These are phyloP conservation scores for Sphaerodactylus townsendi DNA, from an alignment of 2,113 vertebrate genomes.

Conservation along the genomic window DNA sequence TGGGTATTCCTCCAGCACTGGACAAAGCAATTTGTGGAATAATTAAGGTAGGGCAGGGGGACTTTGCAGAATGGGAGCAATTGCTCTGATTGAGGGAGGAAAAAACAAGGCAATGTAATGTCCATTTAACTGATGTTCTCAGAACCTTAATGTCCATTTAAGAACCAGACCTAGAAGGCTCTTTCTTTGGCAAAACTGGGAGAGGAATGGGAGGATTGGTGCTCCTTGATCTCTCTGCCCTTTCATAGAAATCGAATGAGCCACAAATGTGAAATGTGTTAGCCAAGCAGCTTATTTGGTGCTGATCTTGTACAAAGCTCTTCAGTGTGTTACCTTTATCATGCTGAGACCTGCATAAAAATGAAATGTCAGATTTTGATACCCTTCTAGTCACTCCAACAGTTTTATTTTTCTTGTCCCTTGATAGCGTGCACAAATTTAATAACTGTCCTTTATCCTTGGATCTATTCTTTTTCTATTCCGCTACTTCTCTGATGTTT, in stretches of 20 bases:
- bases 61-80: neutral
- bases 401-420: slow-evolving; percentile 77
- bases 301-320: slow-evolving; percentile 54
- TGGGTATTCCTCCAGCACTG: too few species aligned
- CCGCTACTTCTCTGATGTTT: slow-evolving; percentile 56
- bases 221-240: slow-evolving; percentile 49
- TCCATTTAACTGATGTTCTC: too few species aligned
- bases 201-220: slow-evolving; percentile 51
- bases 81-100: neutral
- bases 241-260: slow-evolving; percentile 58
- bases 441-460: slow-evolving; percentile 78
- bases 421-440: slow-evolving; percentile 78
- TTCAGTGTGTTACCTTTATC: slow-evolving; percentile 72
- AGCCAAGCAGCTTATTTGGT: slow-evolving; percentile 51
- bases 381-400: slow-evolving; percentile 65
- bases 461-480: slow-evolving; percentile 70
- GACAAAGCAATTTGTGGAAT: too few species aligned
- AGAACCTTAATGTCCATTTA: slow-evolving; percentile 14
- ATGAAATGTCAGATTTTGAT: slow-evolving; percentile 78
- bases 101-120: slow-evolving; percentile 17
- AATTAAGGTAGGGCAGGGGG: too few species aligned
- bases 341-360: slow-evolving; percentile 72
- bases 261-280: slow-evolving; percentile 27
- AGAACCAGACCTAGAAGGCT: slow-evolving; percentile 41
- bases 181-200: slow-evolving; percentile 41